phyloP scores from a whole-genome alignment of 2,888 invertebrate species.

The Venustoraphidia nigricollis region DNA sequence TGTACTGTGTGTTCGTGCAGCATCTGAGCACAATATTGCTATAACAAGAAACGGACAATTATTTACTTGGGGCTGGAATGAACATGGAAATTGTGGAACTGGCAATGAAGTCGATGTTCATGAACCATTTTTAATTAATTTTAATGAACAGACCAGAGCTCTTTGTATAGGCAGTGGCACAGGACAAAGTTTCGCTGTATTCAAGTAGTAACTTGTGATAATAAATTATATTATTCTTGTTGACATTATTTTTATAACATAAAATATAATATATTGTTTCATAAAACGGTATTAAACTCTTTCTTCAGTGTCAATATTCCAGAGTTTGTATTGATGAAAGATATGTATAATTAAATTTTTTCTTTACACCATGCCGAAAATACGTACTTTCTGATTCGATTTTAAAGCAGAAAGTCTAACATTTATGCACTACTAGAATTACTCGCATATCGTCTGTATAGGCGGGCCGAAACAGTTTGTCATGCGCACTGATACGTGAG shows the following conservation, averaged over 20 bases:
- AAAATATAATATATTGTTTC: neutral
- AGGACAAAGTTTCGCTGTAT: conserved; percentile 34
- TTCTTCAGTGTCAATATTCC: neutral
- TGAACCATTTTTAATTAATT: conserved; percentile 27
- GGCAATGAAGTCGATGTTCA: conserved; percentile 31
- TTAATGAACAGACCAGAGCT: conserved; percentile 8
- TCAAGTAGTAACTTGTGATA: conserved; percentile 18
- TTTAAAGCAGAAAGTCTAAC: too few relatives aligned
- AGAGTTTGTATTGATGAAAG: too few relatives aligned
- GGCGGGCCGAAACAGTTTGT: too few relatives aligned
- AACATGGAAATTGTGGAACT: conserved; percentile 73
- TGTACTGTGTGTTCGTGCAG: conserved; percentile 44
- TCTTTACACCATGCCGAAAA: too few relatives aligned
- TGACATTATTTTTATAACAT: too few relatives aligned
- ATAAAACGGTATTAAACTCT: neutral
- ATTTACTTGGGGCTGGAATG: conserved; percentile 82
- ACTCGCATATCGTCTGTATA: too few relatives aligned
- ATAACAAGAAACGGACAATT: conserved; percentile 46
- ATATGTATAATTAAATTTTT: too few relatives aligned
- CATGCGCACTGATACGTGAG: too few relatives aligned
- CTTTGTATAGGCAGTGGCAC: conserved; percentile 29
- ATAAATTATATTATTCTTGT: neutral
- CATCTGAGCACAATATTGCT: conserved; percentile 68
- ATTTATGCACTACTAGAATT: too few relatives aligned
- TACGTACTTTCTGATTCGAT: too few relatives aligned